Evolutionary conservation across 2,888 invertebrate species (phyloP), one percentile per base, ranked within the genome.

Genomic region (Lamproptera curius): DNA sequence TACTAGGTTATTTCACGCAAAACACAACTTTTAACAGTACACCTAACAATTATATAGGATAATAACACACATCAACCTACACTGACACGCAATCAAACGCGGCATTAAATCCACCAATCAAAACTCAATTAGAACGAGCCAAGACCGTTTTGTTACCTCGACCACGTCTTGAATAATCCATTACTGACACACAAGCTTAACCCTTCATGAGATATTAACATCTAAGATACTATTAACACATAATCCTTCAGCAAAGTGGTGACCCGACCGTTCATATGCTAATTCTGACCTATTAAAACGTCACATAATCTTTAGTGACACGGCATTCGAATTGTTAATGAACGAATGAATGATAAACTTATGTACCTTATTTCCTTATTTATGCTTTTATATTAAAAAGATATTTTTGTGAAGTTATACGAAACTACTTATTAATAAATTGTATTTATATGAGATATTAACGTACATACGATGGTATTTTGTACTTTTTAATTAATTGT

Each of bases 141-240:
- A 51, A 62, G 67, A 67, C 61, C 74, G 62, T 65, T 72, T 72
- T 71, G 73, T 70, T n/a, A 65, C 63, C 61, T 62, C 56, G 57
- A 43, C 59, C 67, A 65, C 68, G 69, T 73, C 74, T 73, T 73
- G 71, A 70, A 73, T 76, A 75, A 76, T 76, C 74, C 71, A 76
- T 79, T 75, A 75, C 68, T 62, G 62, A 62, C 68, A 72, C 68
- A 71, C 68, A 71, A 70, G 70, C 72, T 73, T 70, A 73, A 76
- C 78, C 79, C 77, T 70, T 73, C 72, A 67, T 71, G 70, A 73
- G 70, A 70, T 74, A 76, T 77, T 77, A 78, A 74, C 74, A 70
- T 79, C 73, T 74, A 62, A 76, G 78, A 70, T 63, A 72, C 73
- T 74, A 81, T 82, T 80, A 81, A 72, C 81, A 76, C 76, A 63